Evolutionary conservation across 2,888 invertebrate genomes (phyloP), one percentile per base, ranked within the genome.

Genomic region (Lasius platythorax): DNA sequence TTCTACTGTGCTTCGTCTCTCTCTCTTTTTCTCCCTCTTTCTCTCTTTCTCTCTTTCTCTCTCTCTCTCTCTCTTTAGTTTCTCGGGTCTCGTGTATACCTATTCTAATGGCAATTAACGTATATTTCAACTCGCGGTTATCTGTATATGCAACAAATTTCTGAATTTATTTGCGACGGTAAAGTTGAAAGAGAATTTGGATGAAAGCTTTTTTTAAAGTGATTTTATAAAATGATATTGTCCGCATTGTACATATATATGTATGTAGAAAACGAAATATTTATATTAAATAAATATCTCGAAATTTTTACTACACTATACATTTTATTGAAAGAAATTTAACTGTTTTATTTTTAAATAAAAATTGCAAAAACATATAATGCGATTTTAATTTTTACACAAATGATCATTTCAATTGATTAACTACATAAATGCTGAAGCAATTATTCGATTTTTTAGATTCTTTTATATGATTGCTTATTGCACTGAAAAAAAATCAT

Each of bases 401-500:
- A 50, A 30, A 33, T 37, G 30, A 3, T 33, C 30, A 23, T 23
- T 23, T 23, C 23, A 23, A 23, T 8, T 40, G 23, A 43, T 12
- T 66, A 73, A 40, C 3, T 15, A 18, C 1, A 6, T 73, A 30
- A 43, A 74, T 8, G 28, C n/a, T 3, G 15, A n/a, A 23, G 9
- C 11, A 6, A 15, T 46, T 9, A n/a, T 46, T n/a, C 8, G 33
- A 68, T 15, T 28, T 78, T 12, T 58, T 23, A 40, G n/a, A 67
- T 56, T 30, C 43, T 56, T 78, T 12, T n/a, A 9, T 30, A 33
- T 4, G 11, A 70, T 70, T 58, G 30, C n/a, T 78, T 30, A 23
- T 68, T n/a, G 11, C 70, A 66, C 11, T 68, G 40, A 73, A 73
- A 81, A 33, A 81, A 33, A 33, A 37, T 40, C 23, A 40, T 67